phyloP scores from a whole-genome alignment of 1,140 invertebrate genomes.

The Centruroides vittatus region DNA sequence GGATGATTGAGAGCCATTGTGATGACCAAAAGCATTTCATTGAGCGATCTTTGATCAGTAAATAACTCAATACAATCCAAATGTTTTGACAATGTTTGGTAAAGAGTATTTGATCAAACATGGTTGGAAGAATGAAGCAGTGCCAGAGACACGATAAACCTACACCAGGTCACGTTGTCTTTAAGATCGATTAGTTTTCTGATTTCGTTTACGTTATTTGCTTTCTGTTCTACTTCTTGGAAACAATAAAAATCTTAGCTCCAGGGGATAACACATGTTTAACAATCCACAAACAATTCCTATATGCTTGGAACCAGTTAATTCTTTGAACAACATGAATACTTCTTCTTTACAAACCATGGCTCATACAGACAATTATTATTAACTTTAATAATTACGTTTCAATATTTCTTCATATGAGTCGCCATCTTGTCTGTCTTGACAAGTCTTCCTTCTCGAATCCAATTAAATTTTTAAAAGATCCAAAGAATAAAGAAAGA shows the following conservation, averaged over 20 bases:
- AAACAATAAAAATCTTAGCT: constrained; percentile 79
- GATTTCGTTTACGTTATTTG: constrained; percentile 55
- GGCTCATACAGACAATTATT: constrained; percentile 19
- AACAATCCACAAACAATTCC: constrained; percentile 86
- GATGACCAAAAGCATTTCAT: constrained; percentile 71
- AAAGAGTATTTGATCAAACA: constrained; percentile 64
- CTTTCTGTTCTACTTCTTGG: constrained; percentile 63
- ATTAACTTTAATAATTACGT: too few relatives aligned
- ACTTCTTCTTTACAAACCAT: constrained; percentile 82
- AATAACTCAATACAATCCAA: constrained; percentile 6
- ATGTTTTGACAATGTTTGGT: constrained; percentile 45
- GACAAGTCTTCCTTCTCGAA: too few relatives aligned
- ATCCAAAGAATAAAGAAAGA: too few relatives aligned
- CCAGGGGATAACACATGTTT: constrained; percentile 86
- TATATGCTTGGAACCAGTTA: constrained; percentile 82
- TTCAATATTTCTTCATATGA: too few relatives aligned
- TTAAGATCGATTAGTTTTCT: constrained; percentile 25
- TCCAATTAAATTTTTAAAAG: too few relatives aligned
- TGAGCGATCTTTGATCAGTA: constrained; percentile 36
- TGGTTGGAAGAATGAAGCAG: constrained; percentile 72
- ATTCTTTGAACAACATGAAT: constrained; percentile 68
- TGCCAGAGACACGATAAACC: constrained; percentile 68
- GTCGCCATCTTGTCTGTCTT: too few relatives aligned
- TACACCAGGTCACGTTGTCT: constrained; percentile 57
- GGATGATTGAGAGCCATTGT: constrained; percentile 87